phyloP scores from a whole-genome alignment of 2,888 invertebrate genomes.

The Marronus borbonicus region DNA sequence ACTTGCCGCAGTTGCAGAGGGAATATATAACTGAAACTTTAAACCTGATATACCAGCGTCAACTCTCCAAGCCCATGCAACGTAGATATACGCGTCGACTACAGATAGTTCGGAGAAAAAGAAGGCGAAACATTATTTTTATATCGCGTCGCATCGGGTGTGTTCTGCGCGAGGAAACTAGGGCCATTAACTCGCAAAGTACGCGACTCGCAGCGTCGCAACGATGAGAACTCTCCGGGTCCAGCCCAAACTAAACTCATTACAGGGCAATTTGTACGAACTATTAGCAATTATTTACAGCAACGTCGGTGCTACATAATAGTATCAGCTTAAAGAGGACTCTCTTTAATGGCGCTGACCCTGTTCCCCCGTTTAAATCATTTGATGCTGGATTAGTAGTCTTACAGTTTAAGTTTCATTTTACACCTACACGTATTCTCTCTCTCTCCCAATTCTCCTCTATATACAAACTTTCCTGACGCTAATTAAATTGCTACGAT shows the following conservation, averaged over 20 bases:
- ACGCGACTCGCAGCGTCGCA: background rate
- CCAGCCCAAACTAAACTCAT: conserved; percentile 60
- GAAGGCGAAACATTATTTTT: conserved; percentile 13
- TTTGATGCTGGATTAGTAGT: conserved; percentile 61
- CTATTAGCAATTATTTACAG: conserved; percentile 62
- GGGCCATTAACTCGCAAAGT: conserved; percentile 12
- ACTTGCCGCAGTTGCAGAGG: too few species aligned
- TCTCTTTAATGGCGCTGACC: conserved; percentile 63
- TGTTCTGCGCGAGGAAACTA: background rate
- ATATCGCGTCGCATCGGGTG: conserved; percentile 11
- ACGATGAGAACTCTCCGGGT: conserved; percentile 14
- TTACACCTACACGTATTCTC: conserved; percentile 54
- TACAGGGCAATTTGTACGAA: conserved; percentile 61
- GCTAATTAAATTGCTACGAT: conserved; percentile 66
- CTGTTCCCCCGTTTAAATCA: conserved; percentile 62
- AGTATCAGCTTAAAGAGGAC: conserved; percentile 60
- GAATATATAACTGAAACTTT: too few species aligned
- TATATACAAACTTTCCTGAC: conserved; percentile 60
- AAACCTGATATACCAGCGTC: too few species aligned
- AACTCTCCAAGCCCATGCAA: background rate
- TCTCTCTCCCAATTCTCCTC: conserved; percentile 52
- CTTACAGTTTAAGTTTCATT: too few species aligned
- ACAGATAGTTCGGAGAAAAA: background rate
- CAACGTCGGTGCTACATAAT: conserved; percentile 60
- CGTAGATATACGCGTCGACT: background rate